Evolutionary conservation across 2,888 invertebrate genomes (phyloP), one percentile per base, ranked within the genome.

Genomic region (Piscicola geometra): DNA sequence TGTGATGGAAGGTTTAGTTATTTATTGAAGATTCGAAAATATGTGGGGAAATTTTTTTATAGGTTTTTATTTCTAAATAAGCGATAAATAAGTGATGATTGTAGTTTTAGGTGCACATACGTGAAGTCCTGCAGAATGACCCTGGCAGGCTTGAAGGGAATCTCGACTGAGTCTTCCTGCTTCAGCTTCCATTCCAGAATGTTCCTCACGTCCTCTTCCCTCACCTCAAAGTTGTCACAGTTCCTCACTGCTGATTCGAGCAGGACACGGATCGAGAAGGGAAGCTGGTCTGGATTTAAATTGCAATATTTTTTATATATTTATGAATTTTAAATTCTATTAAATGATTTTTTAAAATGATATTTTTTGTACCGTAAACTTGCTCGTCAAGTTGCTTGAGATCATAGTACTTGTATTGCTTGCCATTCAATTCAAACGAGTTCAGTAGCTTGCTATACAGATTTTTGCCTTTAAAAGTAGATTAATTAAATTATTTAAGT

Each of bases 191-290:
- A 99, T 78, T 91, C 89, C 75, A 97, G 88, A 64, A 98, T 92
- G 79, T 90, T 93, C 79, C 91, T 87, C 0, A 98, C 95, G 87
- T 99, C 97, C 79, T 89, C 79, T 69, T 81, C 77, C 47, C 77
- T 78, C 21, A 97, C 91, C 85, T 94, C 93, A 85, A 98, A 97
- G 82, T 92, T 91, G 86, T 99, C 98, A 85, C 98, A 98, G 87
- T 95, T 95, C 75, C 98, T 89, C 0, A 98, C 91, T 41, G 95
- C 95, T 0, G 96, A 94, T 87, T 99, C 99, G 83, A 99, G 87
- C 0, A 99, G 88, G 0, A 97, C 91, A 79, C 95, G 89, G 81
- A 99, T 91, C 9, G 94, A 94, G 87, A 89, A 97, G 0, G 98
- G 99, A 15, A 99, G 88, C 60, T 82, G 82, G 12, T 81, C 83